Evolutionary conservation across 2,113 vertebrate species (phyloP).

Genomic region (Hipposideros armiger): DNA sequence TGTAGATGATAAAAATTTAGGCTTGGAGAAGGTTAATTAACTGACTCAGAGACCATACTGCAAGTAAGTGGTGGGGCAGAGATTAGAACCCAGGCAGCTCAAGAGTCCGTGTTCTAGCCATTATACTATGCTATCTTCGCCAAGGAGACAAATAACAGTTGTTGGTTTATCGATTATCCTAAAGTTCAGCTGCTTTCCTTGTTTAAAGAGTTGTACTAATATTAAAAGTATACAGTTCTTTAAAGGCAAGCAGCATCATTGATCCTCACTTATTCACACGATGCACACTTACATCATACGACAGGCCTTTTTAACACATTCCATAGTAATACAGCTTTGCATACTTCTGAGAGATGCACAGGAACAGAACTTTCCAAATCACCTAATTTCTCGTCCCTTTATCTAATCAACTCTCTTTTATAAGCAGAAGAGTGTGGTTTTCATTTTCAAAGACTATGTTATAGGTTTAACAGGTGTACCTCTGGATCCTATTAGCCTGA

Average conservation of each 20-base stretch:
- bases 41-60: not conserved
- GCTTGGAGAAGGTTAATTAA: not conserved
- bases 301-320: conserved; percentile 27
- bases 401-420: conserved; percentile 10
- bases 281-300: not conserved
- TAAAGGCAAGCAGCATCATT: not conserved
- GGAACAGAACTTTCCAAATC: conserved; percentile 29
- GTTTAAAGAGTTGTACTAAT: not conserved
- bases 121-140: not conserved
- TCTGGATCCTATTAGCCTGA: not conserved
- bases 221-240: conserved; percentile 24
- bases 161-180: not conserved
- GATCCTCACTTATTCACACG: conserved; percentile 39
- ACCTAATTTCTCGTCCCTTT: not conserved
- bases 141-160: conserved; percentile 3
- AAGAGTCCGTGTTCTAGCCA: not conserved
- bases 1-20: not conserved
- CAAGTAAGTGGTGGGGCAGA: not conserved
- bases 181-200: not conserved
- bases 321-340: conserved; percentile 37
- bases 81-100: conserved; percentile 1
- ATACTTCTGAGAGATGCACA: not conserved
- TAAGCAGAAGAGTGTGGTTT: conserved; percentile 36
- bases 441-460: conserved; percentile 29
- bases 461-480: conserved; percentile 12